Conservation (phyloP, 2,888 invertebrate species). For the Alloplasta piceator region DNA sequence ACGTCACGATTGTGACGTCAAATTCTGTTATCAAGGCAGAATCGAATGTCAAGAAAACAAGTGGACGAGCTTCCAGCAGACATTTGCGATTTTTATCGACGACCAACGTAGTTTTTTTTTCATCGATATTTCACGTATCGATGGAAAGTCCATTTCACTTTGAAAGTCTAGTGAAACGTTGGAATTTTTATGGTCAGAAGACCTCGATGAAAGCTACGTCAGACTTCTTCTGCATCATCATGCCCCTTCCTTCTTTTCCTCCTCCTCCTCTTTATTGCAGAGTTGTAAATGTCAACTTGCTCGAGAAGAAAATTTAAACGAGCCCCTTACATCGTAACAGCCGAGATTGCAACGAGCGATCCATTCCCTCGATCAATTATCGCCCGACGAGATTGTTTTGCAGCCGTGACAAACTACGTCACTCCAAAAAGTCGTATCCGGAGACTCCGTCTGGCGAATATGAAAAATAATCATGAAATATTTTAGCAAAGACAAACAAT, state of each 20-base stretch:
- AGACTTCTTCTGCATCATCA: no score
- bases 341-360: constrained; percentile 14
- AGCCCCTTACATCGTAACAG: constrained; percentile 10
- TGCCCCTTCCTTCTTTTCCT: neutral
- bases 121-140: neutral
- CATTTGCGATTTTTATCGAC: neutral
- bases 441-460: neutral
- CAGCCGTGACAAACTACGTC: neutral
- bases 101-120: neutral
- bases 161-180: constrained; percentile 25
- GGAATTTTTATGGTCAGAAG: no score
- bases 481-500: neutral
- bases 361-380: constrained; percentile 24
- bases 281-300: neutral
- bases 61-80: no score
- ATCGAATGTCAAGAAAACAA: no score
- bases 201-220: no score
- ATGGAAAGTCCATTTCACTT: constrained; percentile 18
- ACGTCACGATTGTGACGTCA: no score
- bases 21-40: no score
- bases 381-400: constrained; percentile 27
- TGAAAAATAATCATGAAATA: neutral
- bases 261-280: neutral
- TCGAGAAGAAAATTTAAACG: constrained; percentile 9
- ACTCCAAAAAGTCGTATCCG: no score